Evolutionary conservation across 2,888 invertebrate species (phyloP).

Genomic region (Eulithis testata): DNA sequence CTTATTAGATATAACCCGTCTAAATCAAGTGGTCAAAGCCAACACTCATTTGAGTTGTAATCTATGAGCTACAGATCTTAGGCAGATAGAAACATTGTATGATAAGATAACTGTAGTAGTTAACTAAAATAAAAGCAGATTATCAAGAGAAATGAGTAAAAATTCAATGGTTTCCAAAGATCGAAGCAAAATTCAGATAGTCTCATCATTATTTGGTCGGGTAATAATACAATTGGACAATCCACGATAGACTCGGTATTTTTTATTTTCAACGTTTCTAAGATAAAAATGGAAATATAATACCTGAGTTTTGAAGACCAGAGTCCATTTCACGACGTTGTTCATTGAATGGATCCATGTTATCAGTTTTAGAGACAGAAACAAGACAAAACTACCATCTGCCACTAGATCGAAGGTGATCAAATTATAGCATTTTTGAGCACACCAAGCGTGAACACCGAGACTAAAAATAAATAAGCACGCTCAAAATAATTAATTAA

Average conservation of each 20-base stretch:
- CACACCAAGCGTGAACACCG: slow-evolving; percentile 32
- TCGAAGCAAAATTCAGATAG: slow-evolving; percentile 2
- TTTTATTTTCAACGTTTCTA: slow-evolving; percentile 30
- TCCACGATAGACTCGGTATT: slow-evolving; percentile 41
- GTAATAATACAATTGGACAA: slow-evolving; percentile 37
- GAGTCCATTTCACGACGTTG: slow-evolving; percentile 52
- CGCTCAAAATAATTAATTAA: neutral
- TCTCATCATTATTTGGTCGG: slow-evolving; percentile 52
- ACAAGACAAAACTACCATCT: slow-evolving; percentile 67
- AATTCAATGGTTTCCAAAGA: neutral
- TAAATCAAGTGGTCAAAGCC: slow-evolving; percentile 9
- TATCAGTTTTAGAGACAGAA: slow-evolving; percentile 41
- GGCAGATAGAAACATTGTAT: no score
- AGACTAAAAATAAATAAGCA: slow-evolving; percentile 10
- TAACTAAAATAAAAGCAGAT: no score
- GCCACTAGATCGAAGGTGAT: slow-evolving; percentile 58
- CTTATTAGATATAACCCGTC: slow-evolving; percentile 9
- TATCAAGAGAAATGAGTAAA: neutral
- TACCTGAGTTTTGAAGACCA: slow-evolving; percentile 58
- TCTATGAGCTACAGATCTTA: no score
- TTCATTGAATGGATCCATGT: slow-evolving; percentile 64
- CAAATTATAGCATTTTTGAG: slow-evolving; percentile 58
- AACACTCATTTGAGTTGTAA: no score
- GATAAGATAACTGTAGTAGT: no score
- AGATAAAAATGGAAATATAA: slow-evolving; percentile 39